A percentile compares a stretch with the other conserved stretches of the same genome.
Evolutionary conservation across 2,113 vertebrate genomes (phyloP).

Genomic region (Aegithalos caudatus): DNA sequence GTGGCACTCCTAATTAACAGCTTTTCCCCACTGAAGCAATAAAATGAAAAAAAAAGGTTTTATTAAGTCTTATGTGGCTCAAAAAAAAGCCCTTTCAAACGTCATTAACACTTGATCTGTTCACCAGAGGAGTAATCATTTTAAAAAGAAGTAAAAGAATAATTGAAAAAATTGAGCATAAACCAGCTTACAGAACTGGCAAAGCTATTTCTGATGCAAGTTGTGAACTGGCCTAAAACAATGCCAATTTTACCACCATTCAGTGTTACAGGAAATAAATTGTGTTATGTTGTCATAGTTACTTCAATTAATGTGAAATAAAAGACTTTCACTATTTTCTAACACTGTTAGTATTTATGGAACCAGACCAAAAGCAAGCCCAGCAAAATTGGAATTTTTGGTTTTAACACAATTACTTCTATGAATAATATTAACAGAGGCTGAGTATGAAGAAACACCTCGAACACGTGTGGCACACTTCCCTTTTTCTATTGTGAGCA

Average conservation of each 20-base stretch:
- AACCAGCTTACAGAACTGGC: background rate
- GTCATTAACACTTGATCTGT: background rate
- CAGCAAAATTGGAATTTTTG: background rate
- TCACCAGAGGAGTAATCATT: background rate
- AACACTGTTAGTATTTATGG: background rate
- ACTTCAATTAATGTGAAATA: background rate
- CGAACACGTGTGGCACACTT: background rate
- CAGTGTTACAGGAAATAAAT: background rate
- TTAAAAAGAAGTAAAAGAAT: background rate
- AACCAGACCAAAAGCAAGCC: background rate
- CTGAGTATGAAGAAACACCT: background rate
- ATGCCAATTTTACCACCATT: background rate
- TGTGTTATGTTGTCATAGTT: background rate
- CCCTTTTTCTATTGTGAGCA: background rate
- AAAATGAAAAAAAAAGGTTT: slow-evolving; percentile 16
- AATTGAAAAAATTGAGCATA: background rate
- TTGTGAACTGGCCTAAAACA: background rate
- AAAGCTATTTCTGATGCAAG: background rate
- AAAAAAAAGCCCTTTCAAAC: background rate
- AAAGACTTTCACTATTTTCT: background rate
- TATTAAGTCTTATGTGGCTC: background rate
- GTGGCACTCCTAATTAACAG: background rate
- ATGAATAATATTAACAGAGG: background rate
- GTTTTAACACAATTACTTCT: background rate
- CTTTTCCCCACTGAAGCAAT: background rate